Base-by-base conservation (phyloP, 2,888 invertebrate genomes). In the Trissoscelio sp. region DNA sequence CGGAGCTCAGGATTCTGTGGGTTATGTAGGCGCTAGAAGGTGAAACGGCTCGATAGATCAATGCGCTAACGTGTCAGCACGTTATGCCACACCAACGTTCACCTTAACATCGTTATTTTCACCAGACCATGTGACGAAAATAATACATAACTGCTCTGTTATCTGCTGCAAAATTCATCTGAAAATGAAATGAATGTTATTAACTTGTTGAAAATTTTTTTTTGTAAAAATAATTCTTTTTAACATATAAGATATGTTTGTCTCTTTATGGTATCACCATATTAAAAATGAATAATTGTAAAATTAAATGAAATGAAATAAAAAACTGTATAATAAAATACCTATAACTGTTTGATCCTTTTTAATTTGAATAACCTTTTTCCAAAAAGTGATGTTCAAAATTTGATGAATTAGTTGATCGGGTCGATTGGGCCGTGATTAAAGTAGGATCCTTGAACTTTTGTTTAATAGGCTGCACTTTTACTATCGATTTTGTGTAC, bases 401-500 rank as follows among this genome's bases (percentile, higher is more conserved):
- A 28, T 60, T 60, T 20, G 60, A 39, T n/a, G 46, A 46, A 31
- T 64, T 31, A 64, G 14, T 39, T n/a, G n/a, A 57, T 58, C 6
- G 6, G n/a, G 7, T 6, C 44, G n/a, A 57, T 58, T 9, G 6
- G n/a, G 7, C 12, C 44, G 14, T 9, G 11, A n/a, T 42, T 24
- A 12, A 42, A 12, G 14, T n/a, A 42, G 11, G 31, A 58, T 75
- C 67, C 75, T 75, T 75, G 75, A 75, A 67, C 58, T 58, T 75
- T 67, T 24, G 31, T 51, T 42, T 51, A 60, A 42, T 37, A 66
- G 57, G 44, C 64, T 39, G 55, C 74, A 57, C 57, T 57, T 74
- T 74, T 74, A 57, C 66, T 74, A 74, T 74, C 14, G 74, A 74
- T 74, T 74, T 74, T 57, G 66, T 34, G 28, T 42, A 42, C 39